Base-by-base conservation (phyloP, 2,113 vertebrate genomes). In the Narcine bancroftii region DNA sequence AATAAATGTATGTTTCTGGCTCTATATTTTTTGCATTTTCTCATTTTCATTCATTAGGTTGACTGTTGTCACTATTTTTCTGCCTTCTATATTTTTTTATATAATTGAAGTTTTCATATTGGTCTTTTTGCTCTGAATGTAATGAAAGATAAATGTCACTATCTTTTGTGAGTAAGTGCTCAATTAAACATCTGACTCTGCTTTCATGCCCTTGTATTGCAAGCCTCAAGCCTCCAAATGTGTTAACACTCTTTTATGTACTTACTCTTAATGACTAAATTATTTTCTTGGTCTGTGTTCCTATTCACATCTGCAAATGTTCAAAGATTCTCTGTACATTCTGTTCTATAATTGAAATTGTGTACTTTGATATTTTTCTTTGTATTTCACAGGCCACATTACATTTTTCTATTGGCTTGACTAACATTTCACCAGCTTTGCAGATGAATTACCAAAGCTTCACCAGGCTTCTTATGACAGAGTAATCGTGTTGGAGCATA, bases 401-500 rank as follows among this genome's bases (percentile, higher is more conserved):
- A 7, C 81, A 60, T 87, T 87, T 53, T 60, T n/a, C 33, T 60
- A 87, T 87, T 63, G 53, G 39, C 79, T 83, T 87, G 81, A 87
- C n/a, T 36, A 21, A 17, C 36, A 60, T 36, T 60, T 36, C 24
- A 87, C 45, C n/a, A 36, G 24, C 53, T 60, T 60, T 39, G 50
- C 0, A n/a, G 7, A 36, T 36, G 33, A 36, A 21, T 87, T 81
- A 45, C 24, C 29, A 50, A 81, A 29, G 29, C 45, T 79, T 45
- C 29, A 83, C 45, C 47, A 33, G 50, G 81, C 50, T 85, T 85
- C 81, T 85, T 85, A 2, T 60, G 56, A 36, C 3, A 24, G 66
- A 24, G 66, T 17, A 17, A 69, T 69, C 21, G 26, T 69, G 21
- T 26, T 24, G 26, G 21, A 69, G 26, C 66, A 69, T 19, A 69